Evolutionary conservation across 2,888 invertebrate species (phyloP).

Genomic region (Lasioglossum vierecki): DNA sequence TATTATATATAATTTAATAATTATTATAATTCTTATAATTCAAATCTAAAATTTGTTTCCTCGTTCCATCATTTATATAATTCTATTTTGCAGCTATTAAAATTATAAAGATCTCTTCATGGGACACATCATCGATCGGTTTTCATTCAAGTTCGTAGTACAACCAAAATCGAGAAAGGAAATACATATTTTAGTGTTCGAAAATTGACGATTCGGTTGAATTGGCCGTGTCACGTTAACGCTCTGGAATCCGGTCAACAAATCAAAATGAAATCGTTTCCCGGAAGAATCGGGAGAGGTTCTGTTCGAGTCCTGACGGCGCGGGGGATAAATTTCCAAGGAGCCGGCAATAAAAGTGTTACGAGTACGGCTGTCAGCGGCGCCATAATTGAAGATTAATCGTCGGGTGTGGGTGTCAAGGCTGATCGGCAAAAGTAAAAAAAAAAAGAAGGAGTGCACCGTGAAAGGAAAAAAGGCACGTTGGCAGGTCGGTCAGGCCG

Average conservation of each 20-base stretch:
- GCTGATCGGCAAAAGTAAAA: constrained; percentile 58
- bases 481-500: constrained; percentile 73
- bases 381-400: constrained; percentile 83
- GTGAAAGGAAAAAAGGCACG: constrained; percentile 65
- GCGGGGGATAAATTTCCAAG: constrained; percentile 49
- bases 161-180: no score
- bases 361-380: constrained; percentile 79
- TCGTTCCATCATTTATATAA: not conserved
- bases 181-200: not conserved
- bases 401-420: constrained; percentile 74
- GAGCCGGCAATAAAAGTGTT: constrained; percentile 77
- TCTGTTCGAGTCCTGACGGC: not conserved
- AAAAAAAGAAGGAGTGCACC: constrained; percentile 70
- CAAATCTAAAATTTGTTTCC: not conserved
- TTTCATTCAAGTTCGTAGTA: not conserved
- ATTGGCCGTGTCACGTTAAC: not conserved
- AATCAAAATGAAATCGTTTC: constrained; percentile 27
- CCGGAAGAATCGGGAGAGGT: constrained; percentile 32
- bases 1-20: no score
- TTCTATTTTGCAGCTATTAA: not conserved
- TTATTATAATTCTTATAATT: no score
- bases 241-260: not conserved
- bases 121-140: not conserved
- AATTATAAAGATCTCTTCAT: not conserved
- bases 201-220: not conserved